These are phyloP conservation scores for Rhorus exstirpatorius DNA, from an alignment of 2,888 invertebrate genomes.

Conservation along the genomic window DNA sequence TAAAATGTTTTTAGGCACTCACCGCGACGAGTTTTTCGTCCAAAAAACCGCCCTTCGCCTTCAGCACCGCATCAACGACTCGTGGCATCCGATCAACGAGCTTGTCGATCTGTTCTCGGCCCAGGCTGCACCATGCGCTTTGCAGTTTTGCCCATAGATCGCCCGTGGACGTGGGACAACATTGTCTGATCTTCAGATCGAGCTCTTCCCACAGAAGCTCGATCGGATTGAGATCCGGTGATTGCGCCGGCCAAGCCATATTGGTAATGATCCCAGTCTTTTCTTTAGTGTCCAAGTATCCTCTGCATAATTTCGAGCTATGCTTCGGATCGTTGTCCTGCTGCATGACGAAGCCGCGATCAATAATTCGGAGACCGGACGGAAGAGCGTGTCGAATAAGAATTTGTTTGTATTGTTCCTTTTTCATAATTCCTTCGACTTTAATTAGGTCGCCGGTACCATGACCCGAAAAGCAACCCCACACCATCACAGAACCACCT, in stretches of 20 bases:
- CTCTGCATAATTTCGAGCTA: conserved; percentile 57
- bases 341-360: conserved; percentile 69
- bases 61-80: background rate
- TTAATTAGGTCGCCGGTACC: conserved; percentile 61
- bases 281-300: conserved; percentile 11
- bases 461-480: conserved; percentile 48
- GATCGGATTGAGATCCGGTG: conserved; percentile 26
- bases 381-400: conserved; percentile 56
- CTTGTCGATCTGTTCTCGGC: background rate
- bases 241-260: conserved; percentile 40
- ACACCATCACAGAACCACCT: conserved; percentile 1
- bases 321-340: conserved; percentile 73
- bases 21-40: too few species aligned
- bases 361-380: conserved; percentile 60
- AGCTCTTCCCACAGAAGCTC: conserved; percentile 33
- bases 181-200: conserved; percentile 22
- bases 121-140: too few species aligned
- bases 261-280: background rate
- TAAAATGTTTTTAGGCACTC: too few species aligned
- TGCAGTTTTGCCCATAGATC: too few species aligned
- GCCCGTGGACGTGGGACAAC: background rate
- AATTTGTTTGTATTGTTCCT: conserved; percentile 69
- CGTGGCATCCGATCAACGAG: conserved; percentile 2
- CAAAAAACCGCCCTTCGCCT: background rate
- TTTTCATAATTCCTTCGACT: conserved; percentile 71